Conservation (phyloP, 2,113 vertebrate genomes). For the Corythaeola cristata region DNA sequence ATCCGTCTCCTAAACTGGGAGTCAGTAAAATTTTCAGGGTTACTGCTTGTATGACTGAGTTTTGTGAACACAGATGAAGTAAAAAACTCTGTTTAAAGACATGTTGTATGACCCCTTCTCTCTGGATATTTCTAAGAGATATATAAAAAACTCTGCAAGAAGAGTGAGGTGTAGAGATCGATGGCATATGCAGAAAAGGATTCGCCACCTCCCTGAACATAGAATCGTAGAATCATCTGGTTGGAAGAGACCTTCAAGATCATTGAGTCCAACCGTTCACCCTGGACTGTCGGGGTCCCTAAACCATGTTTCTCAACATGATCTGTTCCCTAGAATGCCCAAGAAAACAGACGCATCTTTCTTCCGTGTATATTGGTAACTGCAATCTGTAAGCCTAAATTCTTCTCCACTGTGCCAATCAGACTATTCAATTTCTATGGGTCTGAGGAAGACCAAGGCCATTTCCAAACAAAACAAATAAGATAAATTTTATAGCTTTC, state of each 20-base stretch:
- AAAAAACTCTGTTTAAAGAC: not conserved
- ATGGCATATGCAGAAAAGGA: not conserved
- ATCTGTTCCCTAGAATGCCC: not conserved
- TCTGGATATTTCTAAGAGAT: not conserved
- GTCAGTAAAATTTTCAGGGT: not conserved
- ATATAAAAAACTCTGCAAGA: not conserved
- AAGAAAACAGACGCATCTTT: not conserved
- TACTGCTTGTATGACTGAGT: not conserved
- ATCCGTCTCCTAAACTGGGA: not conserved
- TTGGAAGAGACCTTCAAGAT: too few relatives aligned
- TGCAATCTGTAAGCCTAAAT: not conserved
- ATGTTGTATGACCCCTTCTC: not conserved
- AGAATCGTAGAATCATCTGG: too few relatives aligned
- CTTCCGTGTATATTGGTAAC: not conserved
- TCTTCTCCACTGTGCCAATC: not conserved
- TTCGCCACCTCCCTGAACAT: not conserved
- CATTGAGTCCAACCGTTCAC: too few relatives aligned
- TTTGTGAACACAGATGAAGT: not conserved
- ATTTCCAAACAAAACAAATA: not conserved
- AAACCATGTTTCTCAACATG: too few relatives aligned
- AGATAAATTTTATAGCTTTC: not conserved
- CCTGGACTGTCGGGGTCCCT: too few relatives aligned
- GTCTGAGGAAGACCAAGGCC: not conserved
- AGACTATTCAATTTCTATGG: not conserved
- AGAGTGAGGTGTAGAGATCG: not conserved